These are phyloP conservation scores for Acanthacorydalis orientalis DNA, from an alignment of 2,888 invertebrate genomes.

Conservation along the genomic window DNA sequence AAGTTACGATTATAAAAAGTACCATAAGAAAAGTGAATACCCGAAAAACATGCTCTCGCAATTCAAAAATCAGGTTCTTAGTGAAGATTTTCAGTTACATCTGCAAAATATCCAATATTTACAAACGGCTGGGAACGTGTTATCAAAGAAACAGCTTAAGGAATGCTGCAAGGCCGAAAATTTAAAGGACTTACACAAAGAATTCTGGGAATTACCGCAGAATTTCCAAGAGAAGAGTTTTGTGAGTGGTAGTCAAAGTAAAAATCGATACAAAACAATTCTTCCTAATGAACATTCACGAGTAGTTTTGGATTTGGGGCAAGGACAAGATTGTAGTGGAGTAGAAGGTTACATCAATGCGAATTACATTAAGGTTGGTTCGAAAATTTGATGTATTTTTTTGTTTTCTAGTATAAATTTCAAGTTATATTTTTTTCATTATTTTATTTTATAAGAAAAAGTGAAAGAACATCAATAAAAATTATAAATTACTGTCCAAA, in stretches of 20 bases:
- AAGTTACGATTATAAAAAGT: slow-evolving; percentile 9
- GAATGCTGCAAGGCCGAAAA: slow-evolving; percentile 19
- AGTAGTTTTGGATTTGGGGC: slow-evolving; percentile 47
- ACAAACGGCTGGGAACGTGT: slow-evolving; percentile 48
- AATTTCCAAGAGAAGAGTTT: slow-evolving; percentile 83
- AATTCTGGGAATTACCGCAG: slow-evolving; percentile 88
- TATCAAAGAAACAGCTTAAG: slow-evolving; percentile 40
- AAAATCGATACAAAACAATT: slow-evolving; percentile 81
- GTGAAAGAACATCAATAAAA: too few relatives aligned
- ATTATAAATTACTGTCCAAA: too few relatives aligned
- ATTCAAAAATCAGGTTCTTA: slow-evolving; percentile 22
- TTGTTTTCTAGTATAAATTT: too few relatives aligned
- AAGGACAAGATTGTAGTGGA: slow-evolving; percentile 21
- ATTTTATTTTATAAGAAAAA: too few relatives aligned
- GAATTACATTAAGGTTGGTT: slow-evolving; percentile 69
- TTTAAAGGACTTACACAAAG: slow-evolving; percentile 44
- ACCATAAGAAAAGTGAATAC: slow-evolving; percentile 5
- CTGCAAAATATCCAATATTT: slow-evolving; percentile 55
- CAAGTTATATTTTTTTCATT: too few relatives aligned
- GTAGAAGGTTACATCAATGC: slow-evolving; percentile 80
- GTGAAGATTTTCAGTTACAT: slow-evolving; percentile 54
- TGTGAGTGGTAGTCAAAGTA: slow-evolving; percentile 73
- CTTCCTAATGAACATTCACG: slow-evolving; percentile 79
- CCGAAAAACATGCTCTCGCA: slow-evolving; percentile 3
- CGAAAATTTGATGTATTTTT: too few relatives aligned